Base-by-base conservation (phyloP, 2,113 vertebrate species). In the Grantiella picta region DNA sequence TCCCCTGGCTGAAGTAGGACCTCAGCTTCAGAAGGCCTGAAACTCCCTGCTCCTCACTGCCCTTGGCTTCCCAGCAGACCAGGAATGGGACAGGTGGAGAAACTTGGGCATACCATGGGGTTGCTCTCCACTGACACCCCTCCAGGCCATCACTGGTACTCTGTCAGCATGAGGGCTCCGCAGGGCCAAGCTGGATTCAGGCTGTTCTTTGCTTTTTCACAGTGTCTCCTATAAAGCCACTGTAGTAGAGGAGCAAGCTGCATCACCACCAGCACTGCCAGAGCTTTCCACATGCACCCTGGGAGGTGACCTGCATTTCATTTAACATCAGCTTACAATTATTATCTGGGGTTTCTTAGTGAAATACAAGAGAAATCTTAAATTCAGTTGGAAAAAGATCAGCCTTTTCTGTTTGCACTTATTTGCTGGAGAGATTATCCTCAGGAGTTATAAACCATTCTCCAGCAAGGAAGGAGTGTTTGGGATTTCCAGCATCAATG, bases 401-500 rank as follows among this genome's bases (percentile, higher is more conserved):
- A 25, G 40, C 63, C 59, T 69, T 82, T 89, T 91, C 75, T 80
- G 22, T 87, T 82, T 82, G 52, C 50, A 56, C 44, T 53, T 79
- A 36, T 42, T 84, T 72, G 57, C 35, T 69, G 71, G 66, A 80
- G 63, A 82, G 38, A 63, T 85, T 69, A 61, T 88, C 77, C 81
- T 94, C 73, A 31, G n/a, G 66, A 91, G 73, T 76, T 87, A 81
- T 42, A 86, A 90, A 80, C 59, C 81, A 36, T 76, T 91, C 84
- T 90, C 85, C 85, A 87, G 72, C 53, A 89, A 79, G 70, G 73
- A 92, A 95, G 61, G 86, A 90, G 69, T 81, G 89, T 85, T 90
- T 86, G 84, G 90, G 86, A 91, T 95, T 97, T 95, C 93, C 81
- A 92, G 82, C 29, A 66, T 80, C 91, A 90, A 92, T 83, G 84